Percentiles rank a stretch among this genome's conserved stretches.
phyloP scores from a whole-genome alignment of 2,797 vertebrate species.

The Gouania willdenowi region DNA sequence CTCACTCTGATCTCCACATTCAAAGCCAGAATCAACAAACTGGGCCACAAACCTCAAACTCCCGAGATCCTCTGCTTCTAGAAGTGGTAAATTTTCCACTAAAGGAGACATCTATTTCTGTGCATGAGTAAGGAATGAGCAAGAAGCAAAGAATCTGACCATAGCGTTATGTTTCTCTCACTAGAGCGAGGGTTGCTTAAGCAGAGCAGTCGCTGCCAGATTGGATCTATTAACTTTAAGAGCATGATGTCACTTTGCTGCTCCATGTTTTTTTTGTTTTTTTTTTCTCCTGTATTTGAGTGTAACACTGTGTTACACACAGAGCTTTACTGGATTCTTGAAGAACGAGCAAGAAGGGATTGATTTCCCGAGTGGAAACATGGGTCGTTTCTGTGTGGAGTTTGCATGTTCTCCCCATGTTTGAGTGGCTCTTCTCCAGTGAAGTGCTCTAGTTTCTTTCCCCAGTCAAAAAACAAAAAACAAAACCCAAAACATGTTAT shows the following conservation, averaged over 20 bases:
- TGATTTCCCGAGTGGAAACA: too few relatives aligned
- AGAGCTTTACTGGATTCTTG: too few relatives aligned
- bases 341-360: too few relatives aligned
- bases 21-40: slow-evolving; percentile 31
- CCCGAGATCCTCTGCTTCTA: slow-evolving; percentile 22
- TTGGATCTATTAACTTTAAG: slow-evolving; percentile 57
- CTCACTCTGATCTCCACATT: slow-evolving; percentile 24
- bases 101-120: slow-evolving; percentile 28
- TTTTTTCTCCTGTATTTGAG: slow-evolving; percentile 14
- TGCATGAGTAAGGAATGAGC: slow-evolving; percentile 20
- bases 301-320: slow-evolving; percentile 3
- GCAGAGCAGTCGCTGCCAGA: slow-evolving; percentile 43
- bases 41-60: slow-evolving; percentile 27
- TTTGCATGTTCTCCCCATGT: too few relatives aligned
- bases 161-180: slow-evolving; percentile 41
- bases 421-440: too few relatives aligned
- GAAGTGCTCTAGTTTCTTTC: too few relatives aligned
- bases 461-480: too few relatives aligned
- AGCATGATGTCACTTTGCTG: slow-evolving; percentile 54
- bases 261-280: slow-evolving; percentile 5
- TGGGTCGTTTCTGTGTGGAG: too few relatives aligned
- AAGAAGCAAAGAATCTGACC: slow-evolving; percentile 32
- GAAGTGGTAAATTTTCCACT: slow-evolving; percentile 30
- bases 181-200: slow-evolving; percentile 10
- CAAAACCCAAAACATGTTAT: too few relatives aligned